Percentiles rank a stretch among this genome's conserved stretches.
These are phyloP conservation scores for Poecile atricapillus DNA, from an alignment of 2,113 vertebrate genomes.

Conservation along the genomic window DNA sequence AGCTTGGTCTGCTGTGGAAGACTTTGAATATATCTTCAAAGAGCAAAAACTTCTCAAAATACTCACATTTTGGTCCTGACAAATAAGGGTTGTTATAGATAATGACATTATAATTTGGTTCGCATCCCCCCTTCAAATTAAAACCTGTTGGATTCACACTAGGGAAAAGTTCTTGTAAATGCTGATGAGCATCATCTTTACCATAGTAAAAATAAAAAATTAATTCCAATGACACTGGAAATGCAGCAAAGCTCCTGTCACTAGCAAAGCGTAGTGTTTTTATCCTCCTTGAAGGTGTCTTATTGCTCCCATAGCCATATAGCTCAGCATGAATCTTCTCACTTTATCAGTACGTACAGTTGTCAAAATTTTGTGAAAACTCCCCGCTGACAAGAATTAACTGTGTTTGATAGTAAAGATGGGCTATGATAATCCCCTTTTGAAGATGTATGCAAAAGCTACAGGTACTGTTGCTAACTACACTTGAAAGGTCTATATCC, in stretches of 20 bases:
- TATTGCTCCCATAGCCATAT: background rate
- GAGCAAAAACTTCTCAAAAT: background rate
- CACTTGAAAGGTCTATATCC: background rate
- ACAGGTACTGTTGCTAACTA: background rate
- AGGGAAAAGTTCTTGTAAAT: background rate
- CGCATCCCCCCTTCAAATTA: background rate
- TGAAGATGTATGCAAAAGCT: background rate
- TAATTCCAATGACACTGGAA: background rate
- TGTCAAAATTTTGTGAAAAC: background rate
- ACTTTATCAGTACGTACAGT: background rate
- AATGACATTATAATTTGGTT: background rate
- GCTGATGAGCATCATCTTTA: background rate
- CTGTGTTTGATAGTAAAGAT: background rate
- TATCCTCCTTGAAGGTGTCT: background rate
- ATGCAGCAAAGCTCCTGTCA: background rate
- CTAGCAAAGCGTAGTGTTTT: fast-evolving
- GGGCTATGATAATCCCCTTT: background rate
- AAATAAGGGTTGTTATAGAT: background rate
- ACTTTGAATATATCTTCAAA: background rate
- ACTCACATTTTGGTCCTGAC: background rate
- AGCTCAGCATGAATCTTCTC: background rate
- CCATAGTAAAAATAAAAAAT: background rate
- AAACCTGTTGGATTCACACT: background rate
- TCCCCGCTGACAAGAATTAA: background rate
- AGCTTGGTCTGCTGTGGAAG: background rate